Evolutionary conservation across 2,888 invertebrate genomes (phyloP).

Genomic region (Agonopterix heracliana): DNA sequence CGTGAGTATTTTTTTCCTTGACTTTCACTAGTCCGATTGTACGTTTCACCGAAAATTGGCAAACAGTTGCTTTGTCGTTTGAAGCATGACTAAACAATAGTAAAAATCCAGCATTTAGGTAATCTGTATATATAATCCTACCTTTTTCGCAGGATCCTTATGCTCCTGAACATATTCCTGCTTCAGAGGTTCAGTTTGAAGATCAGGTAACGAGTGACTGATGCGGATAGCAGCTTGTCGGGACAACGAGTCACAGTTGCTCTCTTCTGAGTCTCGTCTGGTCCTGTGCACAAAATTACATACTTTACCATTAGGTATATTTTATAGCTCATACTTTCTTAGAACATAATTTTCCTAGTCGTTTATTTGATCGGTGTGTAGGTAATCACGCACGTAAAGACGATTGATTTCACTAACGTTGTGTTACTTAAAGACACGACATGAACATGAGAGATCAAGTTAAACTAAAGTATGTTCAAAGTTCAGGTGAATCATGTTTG

Average conservation of each 20-base stretch:
- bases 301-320: neutral
- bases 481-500: too few relatives aligned
- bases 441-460: too few relatives aligned
- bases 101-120: too few relatives aligned
- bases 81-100: too few relatives aligned
- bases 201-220: constrained; percentile 85
- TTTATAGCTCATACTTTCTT: too few relatives aligned
- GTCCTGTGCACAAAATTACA: constrained; percentile 37
- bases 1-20: too few relatives aligned
- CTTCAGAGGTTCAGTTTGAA: constrained; percentile 81
- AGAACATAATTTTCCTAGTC: too few relatives aligned
- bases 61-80: too few relatives aligned
- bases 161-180: constrained; percentile 84
- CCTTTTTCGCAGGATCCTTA: constrained; percentile 82
- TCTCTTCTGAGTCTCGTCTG: constrained; percentile 66
- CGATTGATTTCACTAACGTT: neutral
- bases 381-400: neutral
- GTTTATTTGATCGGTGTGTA: neutral
- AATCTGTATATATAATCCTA: constrained; percentile 30
- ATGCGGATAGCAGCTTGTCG: constrained; percentile 83
- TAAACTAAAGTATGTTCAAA: too few relatives aligned
- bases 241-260: constrained; percentile 74
- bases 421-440: too few relatives aligned
- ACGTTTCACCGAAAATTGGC: too few relatives aligned
- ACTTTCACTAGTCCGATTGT: too few relatives aligned